Evolutionary conservation across 2,888 invertebrate genomes (phyloP), one percentile per base, ranked within the genome.

Genomic region (Pollenia amentaria): DNA sequence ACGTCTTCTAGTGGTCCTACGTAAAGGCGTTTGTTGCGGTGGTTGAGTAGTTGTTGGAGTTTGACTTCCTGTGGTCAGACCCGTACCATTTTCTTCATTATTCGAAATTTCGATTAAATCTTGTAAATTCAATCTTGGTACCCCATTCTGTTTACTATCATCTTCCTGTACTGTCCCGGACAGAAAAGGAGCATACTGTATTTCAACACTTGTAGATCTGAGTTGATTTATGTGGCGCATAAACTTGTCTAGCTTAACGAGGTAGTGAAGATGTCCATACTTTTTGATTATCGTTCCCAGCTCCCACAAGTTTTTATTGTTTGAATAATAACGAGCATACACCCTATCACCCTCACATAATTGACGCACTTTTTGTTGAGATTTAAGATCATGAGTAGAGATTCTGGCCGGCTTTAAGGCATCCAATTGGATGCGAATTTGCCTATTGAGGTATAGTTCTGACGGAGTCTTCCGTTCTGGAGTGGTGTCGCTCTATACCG

Each of bases 401-500:
- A 46, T 40, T 67, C 10, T 40, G 12, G 38, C 57, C 3, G 67
- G 77, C 11, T 57, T 77, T 12, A 78, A 51, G 0, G 69, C 69
- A 46, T 78, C 57, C 3, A 78, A 29, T 57, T 78, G 60, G 53
- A 75, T 86, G 46, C 64, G 16, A 10, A 64, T 18, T 42, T 87
- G 80, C 12, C 73, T 75, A 9, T 81, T 62, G 0, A 84, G 40
- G 12, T 84, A 84, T 14, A 46, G 65, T n/a, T 81, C 85, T 11
- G 82, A 64, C 38, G 87, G 84, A n/a, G 84, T 77, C 12, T 76
- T 81, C 70, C 78, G 62, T 81, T 73, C 14, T 64, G 51, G n/a
- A 81, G 46, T 29, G 85, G 81, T 69, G 83, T 81, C 16, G 85
- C 85, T 70, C 80, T 60, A 87, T 12, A 21, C 72, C 83, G 11